phyloP scores from a whole-genome alignment of 23 tunicate species.

The Ascidia mentula region DNA sequence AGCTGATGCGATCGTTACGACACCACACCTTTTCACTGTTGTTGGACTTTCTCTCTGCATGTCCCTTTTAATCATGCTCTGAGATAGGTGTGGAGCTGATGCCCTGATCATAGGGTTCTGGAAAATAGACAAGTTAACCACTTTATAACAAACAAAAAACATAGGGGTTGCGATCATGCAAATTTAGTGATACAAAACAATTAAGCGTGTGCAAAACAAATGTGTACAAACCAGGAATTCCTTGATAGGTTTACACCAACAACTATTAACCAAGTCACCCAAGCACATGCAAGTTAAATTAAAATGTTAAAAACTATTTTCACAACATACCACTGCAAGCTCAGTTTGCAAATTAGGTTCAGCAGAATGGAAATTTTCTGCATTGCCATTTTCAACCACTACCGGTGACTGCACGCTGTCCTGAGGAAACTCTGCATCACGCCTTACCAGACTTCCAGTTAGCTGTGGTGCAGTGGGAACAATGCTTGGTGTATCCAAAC shows the following conservation, averaged over 20 bases:
- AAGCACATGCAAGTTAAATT: too few relatives aligned
- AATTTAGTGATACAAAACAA: too few relatives aligned
- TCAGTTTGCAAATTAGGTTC: not conserved
- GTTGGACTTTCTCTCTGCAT: not conserved
- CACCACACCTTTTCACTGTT: not conserved
- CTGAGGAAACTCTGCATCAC: not conserved
- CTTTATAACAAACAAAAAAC: too few relatives aligned
- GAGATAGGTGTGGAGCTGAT: conserved; percentile 16
- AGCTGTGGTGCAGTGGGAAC: not conserved
- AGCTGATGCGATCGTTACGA: not conserved
- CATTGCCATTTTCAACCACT: not conserved
- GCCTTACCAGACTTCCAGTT: not conserved
- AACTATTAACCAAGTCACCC: too few relatives aligned
- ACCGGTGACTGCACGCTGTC: not conserved
- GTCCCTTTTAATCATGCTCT: conserved; percentile 35
- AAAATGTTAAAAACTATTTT: too few relatives aligned
- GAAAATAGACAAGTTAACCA: too few relatives aligned
- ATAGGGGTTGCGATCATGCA: too few relatives aligned
- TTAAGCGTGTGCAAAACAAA: too few relatives aligned
- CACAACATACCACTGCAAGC: not conserved
- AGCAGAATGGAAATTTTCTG: not conserved
- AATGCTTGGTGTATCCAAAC: not conserved
- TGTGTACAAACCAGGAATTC: too few relatives aligned
- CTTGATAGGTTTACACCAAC: too few relatives aligned
- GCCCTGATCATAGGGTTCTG: conserved; percentile 7